Base-by-base conservation (phyloP, 2,888 invertebrate species). In the Polyploca ridens region DNA sequence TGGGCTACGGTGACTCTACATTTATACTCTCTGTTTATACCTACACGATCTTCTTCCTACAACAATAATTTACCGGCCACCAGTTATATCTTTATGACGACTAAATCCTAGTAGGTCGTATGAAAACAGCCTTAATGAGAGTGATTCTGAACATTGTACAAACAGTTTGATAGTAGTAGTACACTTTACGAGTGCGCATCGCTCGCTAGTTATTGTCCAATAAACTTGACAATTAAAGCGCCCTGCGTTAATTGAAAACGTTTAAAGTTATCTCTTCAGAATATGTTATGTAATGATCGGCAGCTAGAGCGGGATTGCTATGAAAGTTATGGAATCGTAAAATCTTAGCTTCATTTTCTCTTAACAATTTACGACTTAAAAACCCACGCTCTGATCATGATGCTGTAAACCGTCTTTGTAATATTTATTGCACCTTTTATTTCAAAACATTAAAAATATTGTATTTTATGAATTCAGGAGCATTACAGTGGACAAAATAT, bases 231-330 rank as follows among this genome's bases (percentile, higher is more conserved):
- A 19, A 54, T 54, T 54, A 54, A 54, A 54, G 7, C 54, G 54
- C 54, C 54, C 54, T 19, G 8, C 54, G 54, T 54, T 54, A 54
- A 54, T 54, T 54, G 54, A 54, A 54, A 54, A 54, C 54, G 54
- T 19, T 54, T 54, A 19, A 19, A 19, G 54, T 54, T 19, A 54
- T 19, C 54, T 54, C 54, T n/a, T 54, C 19, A 54, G 54, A n/a
- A n/a, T 54, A 54, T 54, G 54, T 19, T 54, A n/a, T 54, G 19
- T 19, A 10, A 54, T 10, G 10, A 54, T 19, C 54, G 10, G 19
- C 54, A 16, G 54, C 54, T 54, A 54, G 10, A 54, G 54, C 54
- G 54, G 54, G 54, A 54, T 54, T 54, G 54, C 19, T 10, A 54
- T 54, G 10, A 19, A 54, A 10, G n/a, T 54, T 54, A 54, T 54